phyloP scores from a whole-genome alignment of 1,140 invertebrate genomes.

The Rhopalosiphum maidis region DNA sequence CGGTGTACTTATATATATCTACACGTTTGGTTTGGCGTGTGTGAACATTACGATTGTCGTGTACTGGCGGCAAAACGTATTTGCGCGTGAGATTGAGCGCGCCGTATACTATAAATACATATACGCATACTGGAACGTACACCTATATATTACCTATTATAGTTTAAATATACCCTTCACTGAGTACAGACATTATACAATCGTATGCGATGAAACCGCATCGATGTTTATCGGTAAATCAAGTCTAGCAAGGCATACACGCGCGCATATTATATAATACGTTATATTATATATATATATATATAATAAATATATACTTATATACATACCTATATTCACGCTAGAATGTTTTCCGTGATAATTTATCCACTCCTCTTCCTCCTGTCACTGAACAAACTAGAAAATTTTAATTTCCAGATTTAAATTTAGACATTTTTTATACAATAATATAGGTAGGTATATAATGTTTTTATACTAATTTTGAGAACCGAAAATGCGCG shows the following conservation, averaged over 20 bases:
- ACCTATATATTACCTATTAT: neutral
- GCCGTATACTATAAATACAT: neutral
- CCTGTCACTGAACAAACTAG: neutral
- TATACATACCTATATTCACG: neutral
- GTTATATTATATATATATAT: neutral
- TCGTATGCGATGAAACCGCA: neutral
- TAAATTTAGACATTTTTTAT: neutral
- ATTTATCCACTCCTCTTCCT: neutral
- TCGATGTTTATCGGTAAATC: neutral
- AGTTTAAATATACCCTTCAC: constrained; percentile 5
- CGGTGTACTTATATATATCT: neutral
- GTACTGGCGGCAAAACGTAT: neutral
- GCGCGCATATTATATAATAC: neutral
- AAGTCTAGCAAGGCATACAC: neutral
- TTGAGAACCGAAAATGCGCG: neutral
- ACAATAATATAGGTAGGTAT: no score
- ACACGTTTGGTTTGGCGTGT: neutral
- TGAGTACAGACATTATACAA: neutral
- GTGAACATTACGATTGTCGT: neutral
- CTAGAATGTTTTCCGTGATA: neutral
- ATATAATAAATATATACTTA: neutral
- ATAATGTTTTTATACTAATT: neutral
- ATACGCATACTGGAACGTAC: neutral
- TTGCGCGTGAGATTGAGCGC: neutral
- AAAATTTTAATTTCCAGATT: neutral